Evolutionary conservation across 2,113 vertebrate genomes (phyloP).

Genomic region (Melospiza melodia): DNA sequence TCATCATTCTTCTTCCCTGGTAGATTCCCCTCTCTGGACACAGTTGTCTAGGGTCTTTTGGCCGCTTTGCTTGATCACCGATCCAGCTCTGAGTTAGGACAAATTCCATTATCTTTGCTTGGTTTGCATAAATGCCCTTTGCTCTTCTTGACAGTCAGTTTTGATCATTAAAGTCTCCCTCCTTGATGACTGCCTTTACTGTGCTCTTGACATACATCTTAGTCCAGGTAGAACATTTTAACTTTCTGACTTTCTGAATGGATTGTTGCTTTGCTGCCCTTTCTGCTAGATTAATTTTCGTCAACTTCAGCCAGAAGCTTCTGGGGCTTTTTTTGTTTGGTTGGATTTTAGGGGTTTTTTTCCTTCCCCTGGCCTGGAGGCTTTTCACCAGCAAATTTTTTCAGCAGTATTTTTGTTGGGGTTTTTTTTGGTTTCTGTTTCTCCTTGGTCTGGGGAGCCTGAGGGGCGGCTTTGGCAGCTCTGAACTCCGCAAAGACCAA

Average conservation of each 20-base stretch:
- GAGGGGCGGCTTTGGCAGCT: neutral
- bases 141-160: neutral
- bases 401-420: neutral
- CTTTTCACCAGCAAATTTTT: neutral
- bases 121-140: neutral
- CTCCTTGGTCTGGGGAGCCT: neutral
- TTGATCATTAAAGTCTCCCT: neutral
- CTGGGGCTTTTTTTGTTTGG: neutral
- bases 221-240: neutral
- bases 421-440: neutral
- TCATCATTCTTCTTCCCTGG: neutral
- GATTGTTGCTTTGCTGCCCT: neutral
- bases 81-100: neutral
- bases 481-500: neutral
- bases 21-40: neutral
- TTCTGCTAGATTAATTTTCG: neutral
- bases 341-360: neutral
- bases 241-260: neutral
- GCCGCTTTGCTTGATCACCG: neutral
- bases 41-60: neutral
- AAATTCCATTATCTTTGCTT: neutral
- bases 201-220: neutral
- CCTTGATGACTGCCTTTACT: neutral
- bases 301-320: neutral
- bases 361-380: neutral